Base-by-base conservation (phyloP, 2,113 vertebrate species). In the Sorex fumeus region DNA sequence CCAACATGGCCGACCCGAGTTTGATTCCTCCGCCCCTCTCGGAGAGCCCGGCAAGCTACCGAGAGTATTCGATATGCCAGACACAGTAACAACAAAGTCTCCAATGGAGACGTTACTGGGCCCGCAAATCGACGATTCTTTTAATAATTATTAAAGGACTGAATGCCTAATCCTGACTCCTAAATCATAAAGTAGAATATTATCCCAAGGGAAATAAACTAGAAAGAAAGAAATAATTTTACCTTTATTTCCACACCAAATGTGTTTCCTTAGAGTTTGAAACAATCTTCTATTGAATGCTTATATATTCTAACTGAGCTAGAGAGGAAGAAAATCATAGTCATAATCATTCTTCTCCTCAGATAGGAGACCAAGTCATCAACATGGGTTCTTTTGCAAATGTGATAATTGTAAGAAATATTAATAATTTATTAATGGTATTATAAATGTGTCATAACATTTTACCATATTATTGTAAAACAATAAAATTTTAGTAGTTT, bases 371-470 rank as follows among this genome's bases (percentile, higher is more conserved):
- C 18, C 23, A 10, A 77, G 18, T 36, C 16, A 50, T 86, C 40
- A 36, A 1, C 7, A 25, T 57, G 50, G 0, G 18, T 45, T 78
- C 32, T 0, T 85, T 15, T n/a, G 1, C 15, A 74, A 94, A 15
- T 69, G 45, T 66, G 30, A 50, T 57, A 16, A 74, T 3, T 7
- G n/a, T 45, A 53, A 27, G 1, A 2, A 1, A 40, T 84, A 5
- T 32, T 64, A 71, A 30, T 88, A 75, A 71, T 23, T 88, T 80
- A 84, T 10, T 71, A 93, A 23, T 66, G 27, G 45, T n/a, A 7
- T 28, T 77, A 47, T 34, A 91, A 93, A n/a, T 88, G 40, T 86
- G 40, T 84, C 18, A 84, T 10, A 6, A 66, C 30, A 30, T 66
- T 64, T 66, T 30, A 27, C 30, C 8, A 27, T 66, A 66, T 66